Percentiles rank a stretch among this genome's conserved stretches.
These are phyloP conservation scores for Harlomillsia oculata DNA, from an alignment of 1,140 invertebrate genomes.

Conservation along the genomic window DNA sequence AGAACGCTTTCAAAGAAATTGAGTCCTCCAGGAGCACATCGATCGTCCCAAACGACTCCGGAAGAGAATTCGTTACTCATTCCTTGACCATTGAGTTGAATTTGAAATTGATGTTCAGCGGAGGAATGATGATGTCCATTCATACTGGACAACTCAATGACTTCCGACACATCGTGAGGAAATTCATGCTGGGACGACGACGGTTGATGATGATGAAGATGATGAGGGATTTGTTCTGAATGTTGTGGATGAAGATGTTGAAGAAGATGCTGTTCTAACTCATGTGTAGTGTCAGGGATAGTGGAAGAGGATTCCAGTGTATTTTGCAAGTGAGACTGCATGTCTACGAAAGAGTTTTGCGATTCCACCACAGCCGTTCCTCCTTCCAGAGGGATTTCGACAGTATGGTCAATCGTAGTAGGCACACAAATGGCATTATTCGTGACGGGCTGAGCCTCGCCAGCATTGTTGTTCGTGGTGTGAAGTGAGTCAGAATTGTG, in stretches of 20 bases:
- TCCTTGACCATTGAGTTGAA: neutral
- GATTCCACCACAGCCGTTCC: neutral
- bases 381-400: constrained; percentile 11
- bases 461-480: no score
- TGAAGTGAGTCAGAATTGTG: neutral
- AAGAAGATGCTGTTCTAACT: no score
- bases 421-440: constrained; percentile 15
- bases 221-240: no score
- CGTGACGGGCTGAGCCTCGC: neutral
- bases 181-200: no score
- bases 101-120: neutral
- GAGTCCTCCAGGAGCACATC: neutral
- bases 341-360: neutral
- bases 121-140: neutral
- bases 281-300: no score
- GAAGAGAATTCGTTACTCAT: neutral
- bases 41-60: constrained; percentile 9
- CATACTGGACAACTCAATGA: constrained; percentile 2
- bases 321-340: neutral
- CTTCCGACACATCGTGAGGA: constrained; percentile 8
- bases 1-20: constrained; percentile 21
- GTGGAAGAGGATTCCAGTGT: no score
- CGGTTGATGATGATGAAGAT: no score
- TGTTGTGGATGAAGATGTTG: no score
- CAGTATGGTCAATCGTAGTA: constrained; percentile 17